A percentile compares a stretch with the other conserved stretches of the same genome.
phyloP scores from a whole-genome alignment of 2,888 invertebrate genomes.

The Sussaba pulchella region DNA sequence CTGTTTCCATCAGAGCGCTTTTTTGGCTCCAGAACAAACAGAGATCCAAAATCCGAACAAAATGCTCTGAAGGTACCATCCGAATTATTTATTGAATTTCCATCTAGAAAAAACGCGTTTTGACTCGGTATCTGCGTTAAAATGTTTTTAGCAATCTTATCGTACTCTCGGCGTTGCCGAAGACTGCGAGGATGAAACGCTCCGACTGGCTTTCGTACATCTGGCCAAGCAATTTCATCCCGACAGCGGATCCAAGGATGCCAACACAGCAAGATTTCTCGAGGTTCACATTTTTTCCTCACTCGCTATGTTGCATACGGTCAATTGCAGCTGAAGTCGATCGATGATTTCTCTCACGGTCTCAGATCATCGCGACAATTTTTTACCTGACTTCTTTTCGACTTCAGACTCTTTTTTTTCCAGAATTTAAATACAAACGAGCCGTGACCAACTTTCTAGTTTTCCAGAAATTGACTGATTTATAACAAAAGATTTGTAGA shows the following conservation, averaged over 20 bases:
- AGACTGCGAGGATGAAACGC: constrained; percentile 89
- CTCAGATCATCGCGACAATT: too few relatives aligned
- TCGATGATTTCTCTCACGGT: too few relatives aligned
- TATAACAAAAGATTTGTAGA: too few relatives aligned
- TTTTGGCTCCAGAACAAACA: background rate
- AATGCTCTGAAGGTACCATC: constrained; percentile 30
- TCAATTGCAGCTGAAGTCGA: too few relatives aligned
- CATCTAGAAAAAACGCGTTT: too few relatives aligned
- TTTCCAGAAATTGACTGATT: too few relatives aligned
- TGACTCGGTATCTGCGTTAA: background rate
- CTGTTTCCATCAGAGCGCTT: background rate
- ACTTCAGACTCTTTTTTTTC: background rate
- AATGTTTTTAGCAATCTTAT: constrained; percentile 88
- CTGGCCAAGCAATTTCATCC: constrained; percentile 94
- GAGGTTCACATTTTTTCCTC: constrained; percentile 80
- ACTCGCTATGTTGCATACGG: too few relatives aligned
- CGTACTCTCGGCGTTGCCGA: constrained; percentile 88
- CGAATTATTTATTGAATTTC: background rate
- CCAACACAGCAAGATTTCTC: constrained; percentile 91
- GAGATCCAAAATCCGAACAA: constrained; percentile 13
- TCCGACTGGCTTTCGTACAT: constrained; percentile 90
- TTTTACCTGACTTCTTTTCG: too few relatives aligned
- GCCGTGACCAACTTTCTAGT: too few relatives aligned
- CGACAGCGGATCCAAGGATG: constrained; percentile 90
- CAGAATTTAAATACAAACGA: constrained; percentile 18